These are phyloP conservation scores for Falco novaeseelandiae DNA, from an alignment of 2,797 vertebrate species.

Conservation along the genomic window DNA sequence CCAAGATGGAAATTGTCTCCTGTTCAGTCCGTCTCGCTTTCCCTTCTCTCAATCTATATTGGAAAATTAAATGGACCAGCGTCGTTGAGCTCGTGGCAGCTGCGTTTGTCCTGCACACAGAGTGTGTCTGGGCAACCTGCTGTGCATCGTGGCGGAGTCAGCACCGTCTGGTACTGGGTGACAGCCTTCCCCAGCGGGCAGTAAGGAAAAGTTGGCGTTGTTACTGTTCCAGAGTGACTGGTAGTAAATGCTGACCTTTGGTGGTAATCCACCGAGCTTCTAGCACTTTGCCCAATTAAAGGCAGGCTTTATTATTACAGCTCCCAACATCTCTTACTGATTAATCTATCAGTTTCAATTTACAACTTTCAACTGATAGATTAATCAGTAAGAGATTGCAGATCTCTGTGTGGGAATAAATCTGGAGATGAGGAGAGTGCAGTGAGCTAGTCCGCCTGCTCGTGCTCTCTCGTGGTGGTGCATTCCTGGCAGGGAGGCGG, in stretches of 20 bases:
- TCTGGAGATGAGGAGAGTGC: neutral
- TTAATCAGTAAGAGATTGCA: neutral
- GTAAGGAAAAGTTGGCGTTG: neutral
- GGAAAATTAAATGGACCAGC: neutral
- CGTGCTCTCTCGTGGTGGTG: rapidly evolving
- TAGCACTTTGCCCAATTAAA: neutral
- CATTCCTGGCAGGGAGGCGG: neutral
- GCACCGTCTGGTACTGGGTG: neutral
- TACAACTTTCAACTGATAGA: neutral
- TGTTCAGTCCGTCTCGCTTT: neutral
- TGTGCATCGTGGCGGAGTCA: neutral
- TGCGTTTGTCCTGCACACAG: neutral
- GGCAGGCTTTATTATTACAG: neutral
- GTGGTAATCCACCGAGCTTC: neutral
- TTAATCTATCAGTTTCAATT: neutral
- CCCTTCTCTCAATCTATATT: neutral
- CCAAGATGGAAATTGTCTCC: neutral
- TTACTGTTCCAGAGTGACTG: neutral
- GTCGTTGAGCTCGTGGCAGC: neutral
- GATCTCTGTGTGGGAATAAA: neutral
- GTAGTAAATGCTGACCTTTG: neutral
- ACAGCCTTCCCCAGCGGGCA: neutral
- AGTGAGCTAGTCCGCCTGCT: neutral
- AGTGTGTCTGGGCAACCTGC: neutral
- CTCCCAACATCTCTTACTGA: neutral